Base-by-base conservation (phyloP, 2,888 invertebrate genomes). In the Piscicola geometra region DNA sequence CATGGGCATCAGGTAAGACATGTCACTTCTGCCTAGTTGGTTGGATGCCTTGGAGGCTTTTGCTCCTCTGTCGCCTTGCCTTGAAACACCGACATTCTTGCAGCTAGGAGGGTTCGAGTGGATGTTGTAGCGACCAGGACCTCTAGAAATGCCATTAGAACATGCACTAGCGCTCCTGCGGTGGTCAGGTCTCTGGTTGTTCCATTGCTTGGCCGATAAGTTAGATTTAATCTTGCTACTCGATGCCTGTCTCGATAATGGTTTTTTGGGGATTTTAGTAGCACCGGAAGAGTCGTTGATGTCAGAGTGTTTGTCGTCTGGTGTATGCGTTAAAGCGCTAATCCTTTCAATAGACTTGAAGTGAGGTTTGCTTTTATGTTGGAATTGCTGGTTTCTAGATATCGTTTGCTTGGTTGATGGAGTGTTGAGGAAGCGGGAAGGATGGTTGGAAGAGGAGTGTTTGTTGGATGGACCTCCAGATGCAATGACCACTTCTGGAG, bases 401-500 rank as follows among this genome's bases (percentile, higher is more conserved):
- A n/a, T n/a, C 9, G 3, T 56, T 25, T 56, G 9, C n/a, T 56
- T 56, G 3, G 5, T 21, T 5, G 60, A 25, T 18, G 60, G n/a
- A 21, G 9, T 9, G n/a, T 56, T 56, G 3, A 56, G 3, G 25
- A 25, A 56, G 60, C 60, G 60, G n/a, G 3, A 5, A 25, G 5
- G 60, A 25, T 56, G 9, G 21, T n/a, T n/a, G 25, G 25, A 56
- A 56, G 60, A 18, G 3, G 5, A 21, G 3, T 25, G 60, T 56
- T 5, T 5, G 3, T 33, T 25, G 0, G 73, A 28, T 21, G 73
- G 73, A 3, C 73, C 73, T 3, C 73, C 73, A 25, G 73, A 73
- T 21, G 73, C 73, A 18, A 73, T 56, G 2, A 73, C 64, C 25
- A 32, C 56, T 36, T 73, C 70, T 12, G 77, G 36, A 36, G 74